Base-by-base conservation (phyloP, 2,888 invertebrate species). In the Mantis religiosa region DNA sequence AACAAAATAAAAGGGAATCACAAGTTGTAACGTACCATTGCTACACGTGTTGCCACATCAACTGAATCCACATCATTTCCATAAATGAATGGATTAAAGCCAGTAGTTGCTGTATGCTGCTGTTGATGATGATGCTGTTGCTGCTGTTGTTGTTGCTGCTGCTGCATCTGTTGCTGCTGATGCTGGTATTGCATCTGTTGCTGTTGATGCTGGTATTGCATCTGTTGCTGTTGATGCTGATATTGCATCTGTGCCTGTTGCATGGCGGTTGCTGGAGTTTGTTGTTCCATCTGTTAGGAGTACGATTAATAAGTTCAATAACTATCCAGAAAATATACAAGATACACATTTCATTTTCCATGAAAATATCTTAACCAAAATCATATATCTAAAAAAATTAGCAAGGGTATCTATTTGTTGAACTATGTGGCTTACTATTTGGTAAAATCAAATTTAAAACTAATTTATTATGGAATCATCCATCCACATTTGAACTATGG, bases 51-150 rank as follows among this genome's bases (percentile, higher is more conserved):
- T 14, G 99, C 99, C 28, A 99, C 97, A 93, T 99, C 99, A 0
- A 99, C 99, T 0, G 99, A 98, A 93, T 99, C 99, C 0, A 99
- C 98, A 93, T 99, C 98, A 92, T 96, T 97, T 83, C 98, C 98
- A 92, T 97, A 98, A 91, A 99, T 98, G 92, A 98, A 97, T 0
- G 98, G 98, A 94, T 98, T 98, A 92, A 96, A 94, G 88, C 91
- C 89, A 89, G 91, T 89, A 91, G 93, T 89, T 91, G 92, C 14
- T n/a, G 85, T 54, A 85, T 54, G 27, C 91, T 91, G 90, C 71
- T 90, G 90, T 87, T 86, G 92, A 1, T 86, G 82, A 34, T 82
- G 89, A 25, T 81, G 84, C 85, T 87, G 88, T 20, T 89, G 90
- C 2, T 87, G 85, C 41, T 89, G 90, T 28, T 88, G 87, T 20